Evolutionary conservation across 2,888 invertebrate genomes (phyloP), one percentile per base, ranked within the genome.

Genomic region (Rhagonycha lutea): DNA sequence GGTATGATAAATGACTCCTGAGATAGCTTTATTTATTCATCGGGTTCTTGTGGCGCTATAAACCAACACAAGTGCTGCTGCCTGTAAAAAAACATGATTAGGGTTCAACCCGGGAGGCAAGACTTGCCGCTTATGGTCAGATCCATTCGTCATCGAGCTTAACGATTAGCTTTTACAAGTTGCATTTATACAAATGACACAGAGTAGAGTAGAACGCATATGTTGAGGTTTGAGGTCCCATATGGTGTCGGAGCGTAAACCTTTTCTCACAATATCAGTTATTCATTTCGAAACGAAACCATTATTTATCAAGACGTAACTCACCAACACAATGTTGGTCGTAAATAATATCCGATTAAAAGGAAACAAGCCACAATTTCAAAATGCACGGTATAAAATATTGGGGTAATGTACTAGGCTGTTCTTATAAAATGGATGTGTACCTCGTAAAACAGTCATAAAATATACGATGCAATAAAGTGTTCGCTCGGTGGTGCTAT

Each of bases 21-120:
- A 90, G 90, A 90, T 90, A 90, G 89, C 90, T 90, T 90, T 90
- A 90, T 90, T 90, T 90, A 90, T 90, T 90, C 89, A 89, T 89
- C 88, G 88, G 85, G 87, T 88, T 88, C 87, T 87, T 87, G 87
- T 83, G 84, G 82, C 81, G 81, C 83, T 79, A 80, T 75, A 79
- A 77, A 82, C 81, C 82, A 76, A 81, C 82, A 83, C 82, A 83
- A 82, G 83, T 81, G 81, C 80, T 80, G 79, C 77, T 77, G 78
- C 75, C 80, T 76, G 76, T 70, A 77, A 77, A 82, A 70, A 81
- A 83, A 83, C 74, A 79, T 83, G 84, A 83, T 83, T 83, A 83
- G 83, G 83, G 83, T 83, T 80, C 80, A 78, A 79, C 80, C 79
- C 81, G 80, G 80, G 80, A 80, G 80, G 79, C 78, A 80, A 79